Evolutionary conservation across 2,113 vertebrate species (phyloP).

Genomic region (Butorides virescens): DNA sequence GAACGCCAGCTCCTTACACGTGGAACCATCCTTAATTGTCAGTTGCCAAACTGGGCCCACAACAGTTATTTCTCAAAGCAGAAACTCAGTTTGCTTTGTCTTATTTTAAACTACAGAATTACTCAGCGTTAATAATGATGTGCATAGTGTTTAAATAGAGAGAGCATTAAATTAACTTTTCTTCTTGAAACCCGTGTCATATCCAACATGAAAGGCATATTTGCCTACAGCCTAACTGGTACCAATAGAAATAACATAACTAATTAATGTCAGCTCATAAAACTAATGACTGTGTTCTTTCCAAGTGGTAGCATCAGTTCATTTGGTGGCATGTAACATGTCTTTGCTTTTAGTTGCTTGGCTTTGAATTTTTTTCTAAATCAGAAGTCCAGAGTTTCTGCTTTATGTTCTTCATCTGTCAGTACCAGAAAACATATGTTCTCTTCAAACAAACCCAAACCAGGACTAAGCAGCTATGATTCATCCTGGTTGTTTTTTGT

Average conservation of each 20-base stretch:
- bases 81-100: neutral
- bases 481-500: neutral
- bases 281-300: slow-evolving; percentile 13
- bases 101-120: neutral
- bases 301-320: neutral
- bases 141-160: neutral
- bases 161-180: slow-evolving; percentile 10
- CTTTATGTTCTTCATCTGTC: neutral
- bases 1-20: neutral
- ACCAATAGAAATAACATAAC: neutral
- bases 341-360: neutral
- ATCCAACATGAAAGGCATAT: slow-evolving; percentile 2
- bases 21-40: neutral
- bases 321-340: neutral
- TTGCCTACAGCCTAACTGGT: slow-evolving; percentile 16
- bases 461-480: neutral
- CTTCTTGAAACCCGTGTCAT: neutral
- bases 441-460: neutral
- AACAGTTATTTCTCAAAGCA: neutral
- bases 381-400: neutral
- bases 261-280: slow-evolving; percentile 35
- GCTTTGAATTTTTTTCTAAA: neutral
- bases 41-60: neutral
- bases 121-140: neutral
- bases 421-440: neutral